These are phyloP conservation scores for Beroe ovata DNA, from an alignment of 37 sponge, comb jelly and placozoan species.

Conservation along the genomic window DNA sequence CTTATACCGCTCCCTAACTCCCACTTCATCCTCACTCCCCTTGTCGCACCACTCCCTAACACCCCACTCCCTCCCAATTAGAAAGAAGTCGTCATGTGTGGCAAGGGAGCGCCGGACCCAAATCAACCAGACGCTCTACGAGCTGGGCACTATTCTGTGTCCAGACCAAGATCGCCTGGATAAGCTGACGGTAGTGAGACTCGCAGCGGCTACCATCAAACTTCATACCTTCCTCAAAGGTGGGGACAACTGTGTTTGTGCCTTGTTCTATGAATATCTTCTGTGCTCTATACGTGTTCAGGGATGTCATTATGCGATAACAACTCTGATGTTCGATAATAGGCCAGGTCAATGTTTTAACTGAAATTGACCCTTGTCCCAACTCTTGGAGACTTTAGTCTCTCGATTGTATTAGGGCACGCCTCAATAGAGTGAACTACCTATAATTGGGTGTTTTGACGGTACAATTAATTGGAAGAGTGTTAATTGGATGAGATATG, in stretches of 20 bases:
- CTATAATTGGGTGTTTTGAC: no score
- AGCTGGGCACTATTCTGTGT: slow-evolving; percentile 45
- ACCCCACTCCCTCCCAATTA: background rate
- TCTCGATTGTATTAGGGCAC: no score
- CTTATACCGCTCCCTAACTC: background rate
- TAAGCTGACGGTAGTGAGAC: slow-evolving; percentile 44
- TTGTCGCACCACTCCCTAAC: background rate
- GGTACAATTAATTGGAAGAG: background rate
- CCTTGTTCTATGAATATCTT: no score
- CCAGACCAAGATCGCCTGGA: slow-evolving; percentile 54
- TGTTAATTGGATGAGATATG: no score
- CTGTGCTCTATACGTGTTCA: no score
- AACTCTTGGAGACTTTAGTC: no score
- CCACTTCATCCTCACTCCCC: slow-evolving; percentile 7
- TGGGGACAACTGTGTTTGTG: no score
- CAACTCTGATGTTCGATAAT: no score
- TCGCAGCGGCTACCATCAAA: slow-evolving; percentile 53
- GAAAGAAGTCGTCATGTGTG: slow-evolving; percentile 67
- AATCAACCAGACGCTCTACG: slow-evolving; percentile 51
- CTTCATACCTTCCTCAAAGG: slow-evolving; percentile 60
- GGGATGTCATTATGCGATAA: no score
- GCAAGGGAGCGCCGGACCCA: slow-evolving; percentile 40
- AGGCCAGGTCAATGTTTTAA: no score
- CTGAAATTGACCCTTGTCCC: no score
- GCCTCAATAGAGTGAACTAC: no score